These are phyloP conservation scores for Micrasema minimum DNA, from an alignment of 1,140 invertebrate genomes.

Conservation along the genomic window DNA sequence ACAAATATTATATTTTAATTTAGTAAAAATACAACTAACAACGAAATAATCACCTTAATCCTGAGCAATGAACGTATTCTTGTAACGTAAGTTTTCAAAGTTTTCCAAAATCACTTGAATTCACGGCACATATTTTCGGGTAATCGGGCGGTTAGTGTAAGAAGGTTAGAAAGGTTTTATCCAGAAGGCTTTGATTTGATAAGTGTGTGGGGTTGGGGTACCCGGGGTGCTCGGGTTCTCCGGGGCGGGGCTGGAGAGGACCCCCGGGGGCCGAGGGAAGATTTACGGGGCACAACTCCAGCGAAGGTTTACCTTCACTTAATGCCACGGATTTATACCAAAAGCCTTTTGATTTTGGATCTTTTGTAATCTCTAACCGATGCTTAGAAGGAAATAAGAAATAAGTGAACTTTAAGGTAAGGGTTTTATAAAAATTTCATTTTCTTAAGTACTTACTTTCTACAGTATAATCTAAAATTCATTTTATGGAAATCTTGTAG, in stretches of 20 bases:
- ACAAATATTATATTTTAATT: no score
- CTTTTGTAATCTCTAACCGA: conserved; percentile 10
- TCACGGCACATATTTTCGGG: background rate
- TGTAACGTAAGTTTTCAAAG: no score
- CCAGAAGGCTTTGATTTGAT: conserved; percentile 48
- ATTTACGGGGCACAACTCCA: conserved; percentile 46
- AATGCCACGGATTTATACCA: conserved; percentile 50
- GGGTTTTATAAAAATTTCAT: no score
- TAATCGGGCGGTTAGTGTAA: conserved; percentile 6
- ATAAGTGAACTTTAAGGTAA: no score
- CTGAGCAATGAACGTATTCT: no score
- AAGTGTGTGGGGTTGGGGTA: conserved; percentile 40
- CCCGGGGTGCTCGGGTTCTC: conserved; percentile 25
- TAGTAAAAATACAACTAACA: no score
- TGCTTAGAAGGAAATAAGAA: background rate
- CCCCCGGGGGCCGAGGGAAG: conserved; percentile 36
- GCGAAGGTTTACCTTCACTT: conserved; percentile 44
- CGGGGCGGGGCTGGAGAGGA: conserved; percentile 8
- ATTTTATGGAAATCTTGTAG: no score
- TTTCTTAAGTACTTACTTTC: no score
- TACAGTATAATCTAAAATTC: no score
- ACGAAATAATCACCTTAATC: no score
- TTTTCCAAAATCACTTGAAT: background rate
- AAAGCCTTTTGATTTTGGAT: conserved; percentile 40
- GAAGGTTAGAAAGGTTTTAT: background rate